Base-by-base conservation (phyloP, 2,888 invertebrate genomes). In the Scaptodrosophila latifasciaeformis region DNA sequence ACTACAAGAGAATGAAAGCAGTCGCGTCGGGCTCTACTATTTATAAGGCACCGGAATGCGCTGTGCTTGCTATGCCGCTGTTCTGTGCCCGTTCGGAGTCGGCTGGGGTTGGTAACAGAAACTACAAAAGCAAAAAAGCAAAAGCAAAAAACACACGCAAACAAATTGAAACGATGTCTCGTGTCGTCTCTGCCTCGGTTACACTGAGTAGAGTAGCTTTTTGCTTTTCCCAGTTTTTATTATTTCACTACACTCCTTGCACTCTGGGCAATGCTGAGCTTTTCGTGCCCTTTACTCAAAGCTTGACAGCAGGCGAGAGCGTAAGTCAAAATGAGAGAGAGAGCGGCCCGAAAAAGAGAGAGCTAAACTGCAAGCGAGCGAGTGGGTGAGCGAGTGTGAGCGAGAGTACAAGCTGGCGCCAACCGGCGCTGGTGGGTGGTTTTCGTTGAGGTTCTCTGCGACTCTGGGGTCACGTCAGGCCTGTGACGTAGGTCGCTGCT, bases 1-100 rank as follows among this genome's bases (percentile, higher is more conserved):
- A 85, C 86, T 86, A 82, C 82, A 76, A 83, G 84, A 85, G 85
- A 85, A 85, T 85, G 85, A 85, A 84, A 77, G 79, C 72, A 67
- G 60, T 70, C 71, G 71, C 75, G 70, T 55, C 62, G 66, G 66
- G 66, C 71, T 66, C 75, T 64, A 61, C 72, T 85, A 84, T 85
- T 84, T 85, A 85, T 85, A 84, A 80, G 47, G 60, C 59, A 47
- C 61, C 65, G 42, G 58, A 60, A 27, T 59, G 34, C 46, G 49
- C 10, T 15, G 37, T 37, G 9, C 17, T 37, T 34, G n/a, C 27
- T 27, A 5, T 15, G 37, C 37, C 15, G 37, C 37, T 37, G 37
- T 37, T 18, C 37, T 37, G 37, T 18, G 37, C 18, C 37, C 18
- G 5, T 10, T 18, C 37, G 10, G 10, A 15, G 10, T 17, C 37